Percentiles rank a stretch among this genome's conserved stretches.
Evolutionary conservation across 2,888 invertebrate species (phyloP).

Genomic region (Drosophila barbarae): DNA sequence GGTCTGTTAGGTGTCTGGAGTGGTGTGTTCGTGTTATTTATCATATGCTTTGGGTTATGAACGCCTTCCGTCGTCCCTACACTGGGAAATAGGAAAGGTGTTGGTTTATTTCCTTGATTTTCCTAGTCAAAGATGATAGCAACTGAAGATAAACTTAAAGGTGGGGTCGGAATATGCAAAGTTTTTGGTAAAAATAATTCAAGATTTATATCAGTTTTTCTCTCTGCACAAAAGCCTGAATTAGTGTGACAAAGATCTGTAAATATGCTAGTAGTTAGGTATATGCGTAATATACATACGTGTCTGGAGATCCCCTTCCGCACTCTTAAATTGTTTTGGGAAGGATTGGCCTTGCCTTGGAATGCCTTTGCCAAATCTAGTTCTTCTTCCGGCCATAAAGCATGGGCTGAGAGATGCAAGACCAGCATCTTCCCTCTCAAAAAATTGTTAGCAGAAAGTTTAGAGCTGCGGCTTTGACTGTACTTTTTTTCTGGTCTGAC

Average conservation of each 20-base stretch:
- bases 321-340: slow-evolving; percentile 2
- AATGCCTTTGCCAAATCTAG: slow-evolving; percentile 13
- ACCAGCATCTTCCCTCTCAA: neutral
- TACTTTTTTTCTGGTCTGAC: slow-evolving; percentile 3
- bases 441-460: slow-evolving; percentile 7
- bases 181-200: no score
- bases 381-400: slow-evolving; percentile 1
- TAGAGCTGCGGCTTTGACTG: slow-evolving; percentile 1
- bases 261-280: neutral
- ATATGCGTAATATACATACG: no score
- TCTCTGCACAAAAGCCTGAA: slow-evolving; percentile 1
- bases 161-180: no score
- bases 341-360: slow-evolving; percentile 6
- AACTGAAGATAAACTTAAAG: no score
- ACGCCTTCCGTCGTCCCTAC: slow-evolving; percentile 34
- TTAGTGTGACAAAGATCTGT: slow-evolving; percentile 1
- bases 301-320: neutral
- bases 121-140: neutral
- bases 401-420: neutral
- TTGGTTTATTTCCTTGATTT: neutral
- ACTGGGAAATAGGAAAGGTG: neutral
- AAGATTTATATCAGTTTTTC: neutral
- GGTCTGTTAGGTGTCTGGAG: slow-evolving; percentile 47
- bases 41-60: slow-evolving; percentile 62
- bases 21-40: slow-evolving; percentile 54